phyloP scores from a whole-genome alignment of 1,140 invertebrate genomes.

The Episyrphus balteatus region DNA sequence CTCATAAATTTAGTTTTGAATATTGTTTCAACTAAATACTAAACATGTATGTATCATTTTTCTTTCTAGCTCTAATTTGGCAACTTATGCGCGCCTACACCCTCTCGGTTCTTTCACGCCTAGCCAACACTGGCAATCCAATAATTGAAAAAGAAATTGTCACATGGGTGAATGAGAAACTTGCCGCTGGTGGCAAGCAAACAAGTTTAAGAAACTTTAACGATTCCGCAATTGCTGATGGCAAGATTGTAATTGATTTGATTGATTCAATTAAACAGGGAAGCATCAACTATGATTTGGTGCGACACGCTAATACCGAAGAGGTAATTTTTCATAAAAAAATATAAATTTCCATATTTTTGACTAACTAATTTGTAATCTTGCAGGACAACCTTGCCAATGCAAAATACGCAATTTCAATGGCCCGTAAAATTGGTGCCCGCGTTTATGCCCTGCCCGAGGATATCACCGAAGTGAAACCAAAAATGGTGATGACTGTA shows the following conservation, averaged over 20 bases:
- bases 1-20: too few species aligned
- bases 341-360: background rate
- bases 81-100: conserved; percentile 99
- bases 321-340: conserved; percentile 51
- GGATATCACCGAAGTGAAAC: conserved; percentile 96
- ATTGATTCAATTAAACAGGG: conserved; percentile 95
- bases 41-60: too few species aligned
- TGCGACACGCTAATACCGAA: conserved; percentile 62
- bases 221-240: conserved; percentile 75
- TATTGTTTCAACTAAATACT: too few species aligned
- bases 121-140: conserved; percentile 76
- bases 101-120: conserved; percentile 77
- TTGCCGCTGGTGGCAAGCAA: conserved; percentile 65
- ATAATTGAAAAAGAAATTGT: conserved; percentile 94
- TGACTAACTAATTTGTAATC: background rate
- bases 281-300: conserved; percentile 85
- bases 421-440: conserved; percentile 93
- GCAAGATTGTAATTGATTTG: conserved; percentile 83
- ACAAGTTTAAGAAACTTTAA: conserved; percentile 78
- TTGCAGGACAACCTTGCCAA: conserved; percentile 86
- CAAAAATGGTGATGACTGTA: conserved; percentile 98
- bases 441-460: conserved; percentile 97
- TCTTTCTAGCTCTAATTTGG: conserved; percentile 80
- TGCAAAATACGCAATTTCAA: conserved; percentile 97
- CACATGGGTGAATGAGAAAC: conserved; percentile 92